Evolutionary conservation across 2,888 invertebrate genomes (phyloP), one percentile per base, ranked within the genome.

Genomic region (Suillia variegata): DNA sequence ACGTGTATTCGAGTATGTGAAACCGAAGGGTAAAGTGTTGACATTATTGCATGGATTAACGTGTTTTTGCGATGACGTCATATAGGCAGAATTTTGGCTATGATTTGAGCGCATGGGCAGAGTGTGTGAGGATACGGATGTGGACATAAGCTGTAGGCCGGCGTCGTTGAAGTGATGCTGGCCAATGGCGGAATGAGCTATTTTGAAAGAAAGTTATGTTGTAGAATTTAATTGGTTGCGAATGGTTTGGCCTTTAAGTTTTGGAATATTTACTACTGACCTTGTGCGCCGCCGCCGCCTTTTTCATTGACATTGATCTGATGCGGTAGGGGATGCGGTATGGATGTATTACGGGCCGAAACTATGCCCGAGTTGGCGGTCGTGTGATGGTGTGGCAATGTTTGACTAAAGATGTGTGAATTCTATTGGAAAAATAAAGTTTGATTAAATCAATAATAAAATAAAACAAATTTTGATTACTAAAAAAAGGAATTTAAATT

Each of bases 281-380:
- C n/a, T n/a, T n/a, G n/a, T n/a, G n/a, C n/a, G n/a, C n/a, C n/a
- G n/a, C n/a, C n/a, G n/a, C n/a, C n/a, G 61, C 64, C 63, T 62
- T 77, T 76, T 24, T 77, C 76, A 65, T 71, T 69, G 59, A 80
- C 76, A 65, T 71, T 69, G 59, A 80, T 72, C 66, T 80, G 77
- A 67, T 82, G 81, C 62, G 78, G 83, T 67, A 77, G 76, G 74
- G 80, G 86, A 80, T 82, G 85, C 67, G 83, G 78, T 68, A 82
- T 78, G 64, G 83, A 80, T 58, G 81, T 80, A 68, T 83, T 82
- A 58, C 82, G 68, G 26, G 82, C 70, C 59, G 80, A 76, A 62
- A 82, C 70, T 58, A 77, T 70, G 57, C 66, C 67, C 20, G 63
- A 33, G 10, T 15, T 17, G n/a, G 21, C 49, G 13, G 65, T 68